Evolutionary conservation across 2,797 vertebrate genomes (phyloP), one percentile per base, ranked within the genome.

Genomic region (Lycodopsis pacificus): DNA sequence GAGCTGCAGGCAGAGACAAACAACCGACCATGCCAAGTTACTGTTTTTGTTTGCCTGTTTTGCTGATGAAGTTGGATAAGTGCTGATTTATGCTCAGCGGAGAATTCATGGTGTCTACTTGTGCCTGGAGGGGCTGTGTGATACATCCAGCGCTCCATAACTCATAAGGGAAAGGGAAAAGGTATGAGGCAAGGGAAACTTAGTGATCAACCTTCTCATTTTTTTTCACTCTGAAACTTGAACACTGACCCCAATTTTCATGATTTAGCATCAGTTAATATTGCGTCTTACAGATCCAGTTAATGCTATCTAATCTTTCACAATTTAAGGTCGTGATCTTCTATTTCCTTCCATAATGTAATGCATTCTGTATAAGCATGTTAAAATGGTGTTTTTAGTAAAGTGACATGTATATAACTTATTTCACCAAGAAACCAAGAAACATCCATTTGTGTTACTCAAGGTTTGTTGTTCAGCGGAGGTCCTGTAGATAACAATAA

Each of bases 11-110:
- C 70, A 57, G 87, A 90, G 77, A 83, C 83, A 83, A 86, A 86
- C 75, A 86, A 20, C 34, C 32, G 6, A 32, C 77, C 0, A 46
- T 12, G 81, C 85, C 84, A 78, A 79, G 59, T 76, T 66, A 32
- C 22, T 59, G 77, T 66, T 79, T 49, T 49, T 75, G 77, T 82
- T 81, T 22, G 17, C 65, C 69, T 65, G 72, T 73, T 90, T 79
- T 70, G 85, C 83, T 86, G 85, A 87, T 87, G 77, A 84, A 87
- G 82, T 77, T 81, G 79, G 82, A 85, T 85, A 85, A 77, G 83
- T 83, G 75, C 77, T 87, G 83, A 88, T 88, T 87, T 79, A 71
- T 82, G 75, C 75, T 82, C 69, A 68, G 75, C 79, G 27, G 81
- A 88, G 78, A 15, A 79, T 84, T 82, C 68, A 58, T 2, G n/a